Base-by-base conservation (phyloP, 1,140 invertebrate species). In the Lycorma delicatula region DNA sequence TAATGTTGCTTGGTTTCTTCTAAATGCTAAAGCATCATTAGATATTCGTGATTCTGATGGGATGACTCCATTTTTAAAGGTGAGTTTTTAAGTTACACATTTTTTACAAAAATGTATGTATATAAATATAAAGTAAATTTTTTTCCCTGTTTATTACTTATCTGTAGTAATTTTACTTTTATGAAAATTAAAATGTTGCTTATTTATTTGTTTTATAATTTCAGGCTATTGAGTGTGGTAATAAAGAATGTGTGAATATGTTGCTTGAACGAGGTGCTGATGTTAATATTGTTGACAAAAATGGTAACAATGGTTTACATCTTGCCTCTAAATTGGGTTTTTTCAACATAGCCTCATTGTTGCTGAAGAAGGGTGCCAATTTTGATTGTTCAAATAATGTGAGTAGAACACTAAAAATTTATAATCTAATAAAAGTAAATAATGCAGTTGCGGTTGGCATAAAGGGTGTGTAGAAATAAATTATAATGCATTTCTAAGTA, bases 181-280 rank as follows among this genome's bases (percentile, higher is more conserved):
- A n/a, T n/a, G n/a, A n/a, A n/a, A n/a, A n/a, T n/a, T n/a, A n/a
- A n/a, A n/a, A n/a, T n/a, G n/a, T n/a, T n/a, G n/a, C n/a, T n/a
- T n/a, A n/a, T n/a, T n/a, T n/a, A n/a, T n/a, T n/a, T n/a, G n/a
- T n/a, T n/a, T 3, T 46, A 1, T 50, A 11, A 22, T 59, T 63
- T n/a, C 60, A 70, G 66, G 67, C 67, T 46, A 56, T 70, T 20
- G 67, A 70, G 54, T 69, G 68, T 61, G 74, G 73, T 0, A 64
- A 70, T 50, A 68, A 71, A 16, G 75, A 77, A 28, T 76, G 83
- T 25, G 75, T 80, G 1, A 71, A 76, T 47, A 59, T 80, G 26
- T 68, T 87, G 28, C 66, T 86, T 7, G 74, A 81, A 46, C 69
- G 74, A 18, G 78, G 78, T 29, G 74, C 77, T 23, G 75, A 81